Base-by-base conservation (phyloP, 2,113 vertebrate species). In the Miniopterus natalensis region DNA sequence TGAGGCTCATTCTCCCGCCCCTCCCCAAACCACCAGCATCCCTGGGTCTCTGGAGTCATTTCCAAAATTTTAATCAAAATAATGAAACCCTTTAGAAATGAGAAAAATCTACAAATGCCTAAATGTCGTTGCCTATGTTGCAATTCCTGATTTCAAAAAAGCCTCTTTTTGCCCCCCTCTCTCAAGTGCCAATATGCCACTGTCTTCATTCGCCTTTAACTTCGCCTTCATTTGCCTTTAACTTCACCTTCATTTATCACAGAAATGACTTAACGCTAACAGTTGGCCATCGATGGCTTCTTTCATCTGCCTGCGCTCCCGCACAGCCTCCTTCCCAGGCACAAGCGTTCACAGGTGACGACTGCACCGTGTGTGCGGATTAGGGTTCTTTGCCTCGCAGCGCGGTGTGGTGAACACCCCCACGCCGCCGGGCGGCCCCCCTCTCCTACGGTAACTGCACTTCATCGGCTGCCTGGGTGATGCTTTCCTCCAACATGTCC, bases 401-500 rank as follows among this genome's bases (percentile, higher is more conserved):
- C 74, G 29, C 1, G 14, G 8, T 51, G 12, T 4, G 51, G n/a
- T 61, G 36, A 81, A 55, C 27, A 8, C 42, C 29, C 23, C 73
- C 9, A 57, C 14, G 10, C 9, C 10, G 40, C 42, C 27, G 11
- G 20, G 36, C 42, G 2, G 40, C 71, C 75, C 78, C 42, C 27
- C 2, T 71, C 51, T 84, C 53, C 84, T 53, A 75, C 55, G 92
- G 73, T 57, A 81, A 80, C 10, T 47, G 77, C 1, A 31, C 23
- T 71, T 90, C 49, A 57, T 0, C 20, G 49, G n/a, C 55, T 12
- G 6, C 20, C 42, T 42, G 51, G 18, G 2, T 51, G n/a, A 14
- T 1, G 49, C 70, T 79, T 95, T 88, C 88, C 89, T 90, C 73
- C 66, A 59, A 40, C 45, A 81, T 81, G 65, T 78, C 42, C 81